Percentiles rank a stretch among this genome's conserved stretches.
phyloP scores from a whole-genome alignment of 2,888 invertebrate genomes.

The Parthenolecanium corni region DNA sequence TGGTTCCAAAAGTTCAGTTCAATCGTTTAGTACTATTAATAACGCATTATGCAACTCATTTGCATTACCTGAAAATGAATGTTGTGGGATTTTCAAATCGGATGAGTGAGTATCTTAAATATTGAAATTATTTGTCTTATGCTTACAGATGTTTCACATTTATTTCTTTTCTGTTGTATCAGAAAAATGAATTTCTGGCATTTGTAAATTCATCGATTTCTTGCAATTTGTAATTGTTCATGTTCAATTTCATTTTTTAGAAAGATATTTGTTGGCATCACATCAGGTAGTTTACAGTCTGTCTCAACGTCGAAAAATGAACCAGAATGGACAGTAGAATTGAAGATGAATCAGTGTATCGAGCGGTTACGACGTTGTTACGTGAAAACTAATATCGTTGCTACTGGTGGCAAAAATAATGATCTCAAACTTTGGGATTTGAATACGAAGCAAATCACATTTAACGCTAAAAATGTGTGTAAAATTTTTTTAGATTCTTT shows the following conservation, averaged over 20 bases:
- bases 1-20: conserved; percentile 38
- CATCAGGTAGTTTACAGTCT: conserved; percentile 7
- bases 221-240: no score
- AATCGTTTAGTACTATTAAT: not conserved
- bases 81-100: conserved; percentile 14
- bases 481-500: no score
- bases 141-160: no score
- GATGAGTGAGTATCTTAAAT: conserved; percentile 20
- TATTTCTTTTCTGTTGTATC: no score
- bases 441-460: conserved; percentile 41
- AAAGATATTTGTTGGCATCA: not conserved
- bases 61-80: not conserved
- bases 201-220: no score
- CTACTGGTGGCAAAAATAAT: conserved; percentile 81
- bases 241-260: not conserved
- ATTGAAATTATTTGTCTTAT: no score
- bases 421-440: conserved; percentile 77
- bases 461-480: conserved; percentile 52
- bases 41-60: not conserved
- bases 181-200: no score
- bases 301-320: not conserved
- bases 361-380: conserved; percentile 13
- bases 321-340: not conserved
- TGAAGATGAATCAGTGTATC: not conserved
- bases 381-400: conserved; percentile 50